Percentiles rank a stretch among this genome's conserved stretches.
phyloP scores from a whole-genome alignment of 2,888 invertebrate species.

The Dugesia japonica region DNA sequence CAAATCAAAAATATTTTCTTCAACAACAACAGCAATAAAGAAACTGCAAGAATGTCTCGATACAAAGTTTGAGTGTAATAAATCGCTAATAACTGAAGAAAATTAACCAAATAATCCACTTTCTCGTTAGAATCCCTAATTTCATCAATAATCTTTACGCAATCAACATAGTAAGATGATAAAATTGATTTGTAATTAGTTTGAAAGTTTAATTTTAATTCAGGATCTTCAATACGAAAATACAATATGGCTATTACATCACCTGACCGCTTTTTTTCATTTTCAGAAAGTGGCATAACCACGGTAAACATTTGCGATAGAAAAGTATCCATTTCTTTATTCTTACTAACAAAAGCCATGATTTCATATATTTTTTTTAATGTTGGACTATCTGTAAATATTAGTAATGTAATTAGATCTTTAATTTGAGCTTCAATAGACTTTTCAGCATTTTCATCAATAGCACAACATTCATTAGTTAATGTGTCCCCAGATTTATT shows the following conservation, averaged over 20 bases:
- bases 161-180: background rate
- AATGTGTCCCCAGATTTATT: background rate
- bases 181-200: background rate
- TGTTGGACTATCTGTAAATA: background rate
- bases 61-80: background rate
- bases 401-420: background rate
- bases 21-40: conserved; percentile 5
- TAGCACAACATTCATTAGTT: background rate
- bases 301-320: background rate
- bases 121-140: background rate
- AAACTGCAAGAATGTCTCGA: background rate
- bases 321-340: background rate
- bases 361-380: conserved; percentile 7
- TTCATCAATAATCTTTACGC: background rate
- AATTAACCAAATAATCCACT: background rate
- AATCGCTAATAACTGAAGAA: background rate
- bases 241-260: background rate
- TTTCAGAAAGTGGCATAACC: background rate
- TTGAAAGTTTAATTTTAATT: background rate
- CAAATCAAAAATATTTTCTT: background rate
- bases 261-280: background rate
- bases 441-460: background rate
- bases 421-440: background rate
- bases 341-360: background rate
- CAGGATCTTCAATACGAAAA: background rate